Evolutionary conservation across 2,888 invertebrate genomes (phyloP).

Genomic region (Labia minor): DNA sequence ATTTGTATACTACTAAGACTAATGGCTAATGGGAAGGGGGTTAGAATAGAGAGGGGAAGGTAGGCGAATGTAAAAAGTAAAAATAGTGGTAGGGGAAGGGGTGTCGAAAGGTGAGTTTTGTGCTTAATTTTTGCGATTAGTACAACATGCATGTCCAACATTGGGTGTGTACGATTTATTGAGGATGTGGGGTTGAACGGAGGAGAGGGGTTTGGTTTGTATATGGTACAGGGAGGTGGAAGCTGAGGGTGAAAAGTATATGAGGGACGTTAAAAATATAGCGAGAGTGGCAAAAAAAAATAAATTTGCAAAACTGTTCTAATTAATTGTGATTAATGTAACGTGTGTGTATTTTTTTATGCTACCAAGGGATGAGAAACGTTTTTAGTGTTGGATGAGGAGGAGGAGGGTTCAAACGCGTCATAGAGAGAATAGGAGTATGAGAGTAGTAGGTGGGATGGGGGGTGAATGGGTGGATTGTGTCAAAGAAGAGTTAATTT

Average conservation of each 20-base stretch:
- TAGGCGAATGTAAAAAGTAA: too few species aligned
- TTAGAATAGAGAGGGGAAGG: too few species aligned
- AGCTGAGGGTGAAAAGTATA: neutral
- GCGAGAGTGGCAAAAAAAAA: slow-evolving; percentile 3
- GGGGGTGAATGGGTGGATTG: too few species aligned
- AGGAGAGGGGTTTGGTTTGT: too few species aligned
- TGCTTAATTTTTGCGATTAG: slow-evolving; percentile 13
- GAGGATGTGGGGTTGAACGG: neutral
- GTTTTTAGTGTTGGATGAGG: too few species aligned
- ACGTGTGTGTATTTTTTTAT: neutral
- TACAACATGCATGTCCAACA: slow-evolving; percentile 5
- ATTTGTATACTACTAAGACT: slow-evolving; percentile 1
- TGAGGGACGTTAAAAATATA: neutral
- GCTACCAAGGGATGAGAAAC: neutral
- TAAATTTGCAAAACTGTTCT: slow-evolving; percentile 13
- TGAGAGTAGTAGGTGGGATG: too few species aligned
- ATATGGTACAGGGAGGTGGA: too few species aligned
- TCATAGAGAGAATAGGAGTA: too few species aligned
- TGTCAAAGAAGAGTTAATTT: slow-evolving; percentile 13
- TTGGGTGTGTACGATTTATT: neutral
- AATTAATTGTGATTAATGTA: slow-evolving; percentile 13
- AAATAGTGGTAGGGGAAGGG: too few species aligned
- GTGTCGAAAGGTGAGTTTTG: neutral
- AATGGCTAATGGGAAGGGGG: too few species aligned
- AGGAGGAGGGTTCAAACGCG: too few species aligned